Conservation (phyloP, 2,888 invertebrate species). For the Tenthredo mesomela region DNA sequence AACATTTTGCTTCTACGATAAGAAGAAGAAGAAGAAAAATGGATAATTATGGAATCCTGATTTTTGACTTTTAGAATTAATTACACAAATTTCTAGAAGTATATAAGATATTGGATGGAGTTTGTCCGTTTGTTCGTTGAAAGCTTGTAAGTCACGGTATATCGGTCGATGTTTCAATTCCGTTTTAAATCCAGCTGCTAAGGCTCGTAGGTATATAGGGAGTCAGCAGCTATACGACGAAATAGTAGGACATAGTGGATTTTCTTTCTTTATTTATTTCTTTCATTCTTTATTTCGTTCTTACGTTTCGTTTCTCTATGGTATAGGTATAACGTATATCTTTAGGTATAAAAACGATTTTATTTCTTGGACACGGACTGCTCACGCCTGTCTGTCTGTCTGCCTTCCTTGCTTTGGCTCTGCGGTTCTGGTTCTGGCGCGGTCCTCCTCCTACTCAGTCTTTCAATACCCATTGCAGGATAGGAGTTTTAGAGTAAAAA, state of each 20-base stretch:
- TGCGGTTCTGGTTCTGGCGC: neutral
- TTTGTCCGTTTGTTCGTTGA: no score
- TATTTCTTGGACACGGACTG: slow-evolving; percentile 13
- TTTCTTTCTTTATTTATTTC: neutral
- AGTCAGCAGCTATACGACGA: neutral
- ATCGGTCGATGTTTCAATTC: slow-evolving; percentile 16
- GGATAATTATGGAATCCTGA: no score
- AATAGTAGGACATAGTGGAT: neutral
- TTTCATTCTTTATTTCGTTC: neutral
- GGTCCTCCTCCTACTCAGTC: neutral
- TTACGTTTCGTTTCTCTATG: neutral
- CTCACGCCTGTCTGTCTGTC: slow-evolving; percentile 29
- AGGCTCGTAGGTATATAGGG: neutral
- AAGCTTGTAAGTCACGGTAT: neutral
- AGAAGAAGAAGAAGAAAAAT: no score
- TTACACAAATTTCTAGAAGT: neutral
- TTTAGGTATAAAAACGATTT: slow-evolving; percentile 19
- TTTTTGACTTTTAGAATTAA: neutral
- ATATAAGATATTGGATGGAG: no score
- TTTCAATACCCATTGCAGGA: neutral
- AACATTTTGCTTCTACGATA: no score
- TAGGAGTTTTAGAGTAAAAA: neutral
- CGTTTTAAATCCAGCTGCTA: neutral
- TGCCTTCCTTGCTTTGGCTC: neutral
- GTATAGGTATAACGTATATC: neutral